Evolutionary conservation across 2,113 vertebrate genomes (phyloP), one percentile per base, ranked within the genome.

Genomic region (Hemichromis elongatus): DNA sequence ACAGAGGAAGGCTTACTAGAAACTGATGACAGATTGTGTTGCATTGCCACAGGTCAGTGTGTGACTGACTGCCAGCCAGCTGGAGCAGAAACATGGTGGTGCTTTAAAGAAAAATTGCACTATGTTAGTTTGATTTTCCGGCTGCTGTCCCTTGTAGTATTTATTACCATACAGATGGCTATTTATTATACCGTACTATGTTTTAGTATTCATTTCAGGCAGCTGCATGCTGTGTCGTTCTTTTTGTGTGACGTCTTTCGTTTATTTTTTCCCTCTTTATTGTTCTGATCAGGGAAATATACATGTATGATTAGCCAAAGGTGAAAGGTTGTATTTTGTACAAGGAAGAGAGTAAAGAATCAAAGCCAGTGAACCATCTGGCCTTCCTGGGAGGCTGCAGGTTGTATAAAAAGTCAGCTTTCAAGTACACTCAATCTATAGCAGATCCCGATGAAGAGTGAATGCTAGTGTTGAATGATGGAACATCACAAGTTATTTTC

Each of bases 1-100:
- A 9, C 5, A 47, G 68, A 66, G 47, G 35, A 78, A 61, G 28
- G n/a, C 35, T 77, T 18, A 11, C 42, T 35, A 81, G 52, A 68
- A 59, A 33, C 55, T 73, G 45, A 80, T 80, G 81, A 84, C 79
- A 86, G 79, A 80, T 88, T 84, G 80, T 59, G 28, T 33, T 55
- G 73, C 79, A 52, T 78, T 77, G 63, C 77, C 47, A 80, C 77
- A 59, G 77, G 73, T 82, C 83, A 82, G 53, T 16, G 80, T 81
- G 28, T 80, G 73, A 80, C 45, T 73, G 52, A 50, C 79, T 68
- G 81, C 33, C 86, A 66, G 61, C 50, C 42, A 80, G 66, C 52
- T 21, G 77, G 81, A 54, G 57, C 47, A 57, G 30, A 80, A 68
- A 54, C 42, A 73, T 50, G 24, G 47, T 10, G 9, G 9, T 28